Percentiles rank a stretch among this genome's conserved stretches.
phyloP scores from a whole-genome alignment of 2,888 invertebrate species.

The Dicyrtomina minuta region DNA sequence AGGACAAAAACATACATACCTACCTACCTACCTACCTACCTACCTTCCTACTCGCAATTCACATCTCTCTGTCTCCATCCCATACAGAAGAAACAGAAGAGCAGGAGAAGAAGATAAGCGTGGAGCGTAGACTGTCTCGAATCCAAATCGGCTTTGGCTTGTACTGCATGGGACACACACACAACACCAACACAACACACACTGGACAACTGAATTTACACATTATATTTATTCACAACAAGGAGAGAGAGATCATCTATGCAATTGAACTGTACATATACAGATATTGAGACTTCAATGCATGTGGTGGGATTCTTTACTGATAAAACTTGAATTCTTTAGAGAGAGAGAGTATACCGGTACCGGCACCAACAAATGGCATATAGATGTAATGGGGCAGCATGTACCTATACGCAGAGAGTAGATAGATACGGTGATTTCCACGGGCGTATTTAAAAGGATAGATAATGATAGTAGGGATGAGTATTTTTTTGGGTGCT shows the following conservation, averaged over 20 bases:
- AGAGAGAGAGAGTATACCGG: neutral
- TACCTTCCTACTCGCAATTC: neutral
- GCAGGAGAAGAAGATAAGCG: neutral
- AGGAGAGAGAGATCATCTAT: no score
- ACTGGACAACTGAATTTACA: conserved; percentile 8
- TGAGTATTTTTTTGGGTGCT: conserved; percentile 1
- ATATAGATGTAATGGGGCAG: no score
- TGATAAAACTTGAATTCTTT: neutral
- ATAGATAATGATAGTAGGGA: neutral
- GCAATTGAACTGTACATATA: neutral
- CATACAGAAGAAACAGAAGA: neutral
- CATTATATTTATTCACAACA: no score
- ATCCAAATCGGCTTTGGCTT: neutral
- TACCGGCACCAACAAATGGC: neutral
- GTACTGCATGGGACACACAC: neutral
- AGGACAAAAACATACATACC: no score
- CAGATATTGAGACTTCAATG: neutral
- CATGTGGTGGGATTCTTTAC: neutral
- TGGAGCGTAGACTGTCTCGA: neutral
- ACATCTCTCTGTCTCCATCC: neutral
- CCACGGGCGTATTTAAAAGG: conserved; percentile 10
- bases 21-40: neutral
- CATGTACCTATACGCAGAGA: neutral
- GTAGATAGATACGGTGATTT: neutral
- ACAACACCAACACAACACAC: neutral